Evolutionary conservation across 1,140 invertebrate species (phyloP).

Genomic region (Diuraphis noxia): DNA sequence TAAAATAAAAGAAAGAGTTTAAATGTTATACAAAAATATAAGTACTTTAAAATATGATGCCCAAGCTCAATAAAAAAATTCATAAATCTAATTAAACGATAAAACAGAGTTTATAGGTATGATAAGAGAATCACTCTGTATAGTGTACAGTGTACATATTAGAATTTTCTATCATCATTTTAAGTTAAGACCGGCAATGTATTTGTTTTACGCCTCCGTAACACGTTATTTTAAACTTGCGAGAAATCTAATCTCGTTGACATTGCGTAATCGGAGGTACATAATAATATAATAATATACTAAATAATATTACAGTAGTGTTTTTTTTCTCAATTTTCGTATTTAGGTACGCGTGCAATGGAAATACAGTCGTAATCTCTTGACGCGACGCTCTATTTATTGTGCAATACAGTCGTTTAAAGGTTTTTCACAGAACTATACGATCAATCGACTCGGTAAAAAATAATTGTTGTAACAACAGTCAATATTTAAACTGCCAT

Average conservation of each 20-base stretch:
- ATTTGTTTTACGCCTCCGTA: not conserved
- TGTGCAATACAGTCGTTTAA: not conserved
- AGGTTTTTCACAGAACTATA: not conserved
- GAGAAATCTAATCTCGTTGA: conserved; percentile 49
- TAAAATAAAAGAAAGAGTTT: no score
- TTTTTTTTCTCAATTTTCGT: not conserved
- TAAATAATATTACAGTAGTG: not conserved
- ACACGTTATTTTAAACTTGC: not conserved
- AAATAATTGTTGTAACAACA: not conserved
- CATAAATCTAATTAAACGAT: not conserved
- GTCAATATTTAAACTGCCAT: not conserved
- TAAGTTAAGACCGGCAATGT: not conserved
- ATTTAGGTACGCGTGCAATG: not conserved
- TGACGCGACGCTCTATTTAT: not conserved
- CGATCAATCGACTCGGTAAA: not conserved
- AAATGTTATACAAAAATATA: no score
- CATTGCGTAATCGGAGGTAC: not conserved
- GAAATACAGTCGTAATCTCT: not conserved
- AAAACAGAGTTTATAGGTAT: no score
- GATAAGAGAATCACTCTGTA: not conserved
- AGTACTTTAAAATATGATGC: no score
- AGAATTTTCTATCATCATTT: not conserved
- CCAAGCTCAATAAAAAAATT: not conserved
- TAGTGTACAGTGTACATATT: not conserved
- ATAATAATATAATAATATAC: not conserved